phyloP scores from a whole-genome alignment of 2,113 vertebrate genomes.

The Pelecanus crispus region DNA sequence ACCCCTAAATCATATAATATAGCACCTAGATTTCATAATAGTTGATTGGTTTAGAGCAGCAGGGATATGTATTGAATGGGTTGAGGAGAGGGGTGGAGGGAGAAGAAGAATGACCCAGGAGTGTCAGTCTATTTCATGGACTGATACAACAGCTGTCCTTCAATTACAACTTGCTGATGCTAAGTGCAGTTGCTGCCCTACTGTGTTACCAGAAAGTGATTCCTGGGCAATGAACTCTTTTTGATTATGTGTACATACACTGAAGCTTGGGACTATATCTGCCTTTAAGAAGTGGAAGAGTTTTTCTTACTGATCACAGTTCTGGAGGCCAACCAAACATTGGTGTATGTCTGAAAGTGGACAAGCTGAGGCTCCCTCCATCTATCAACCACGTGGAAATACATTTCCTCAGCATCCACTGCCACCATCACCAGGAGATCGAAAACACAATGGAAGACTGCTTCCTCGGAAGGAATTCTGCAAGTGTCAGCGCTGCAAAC shows the following conservation, averaged over 20 bases:
- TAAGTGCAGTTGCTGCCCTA: background rate
- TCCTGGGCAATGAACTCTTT: background rate
- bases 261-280: background rate
- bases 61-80: background rate
- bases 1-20: rapidly evolving
- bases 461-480: background rate
- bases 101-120: background rate
- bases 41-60: background rate
- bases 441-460: background rate
- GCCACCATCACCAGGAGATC: background rate
- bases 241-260: background rate
- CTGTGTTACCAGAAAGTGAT: background rate
- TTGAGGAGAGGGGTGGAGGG: background rate
- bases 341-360: background rate
- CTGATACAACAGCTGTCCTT: background rate
- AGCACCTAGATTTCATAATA: background rate
- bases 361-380: background rate
- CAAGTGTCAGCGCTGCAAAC: background rate
- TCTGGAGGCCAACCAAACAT: background rate
- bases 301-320: background rate
- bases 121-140: background rate
- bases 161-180: background rate
- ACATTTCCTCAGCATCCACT: background rate
- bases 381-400: background rate
- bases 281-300: background rate